Evolutionary conservation across 2,113 vertebrate genomes (phyloP).

Genomic region (Eurypyga helias): DNA sequence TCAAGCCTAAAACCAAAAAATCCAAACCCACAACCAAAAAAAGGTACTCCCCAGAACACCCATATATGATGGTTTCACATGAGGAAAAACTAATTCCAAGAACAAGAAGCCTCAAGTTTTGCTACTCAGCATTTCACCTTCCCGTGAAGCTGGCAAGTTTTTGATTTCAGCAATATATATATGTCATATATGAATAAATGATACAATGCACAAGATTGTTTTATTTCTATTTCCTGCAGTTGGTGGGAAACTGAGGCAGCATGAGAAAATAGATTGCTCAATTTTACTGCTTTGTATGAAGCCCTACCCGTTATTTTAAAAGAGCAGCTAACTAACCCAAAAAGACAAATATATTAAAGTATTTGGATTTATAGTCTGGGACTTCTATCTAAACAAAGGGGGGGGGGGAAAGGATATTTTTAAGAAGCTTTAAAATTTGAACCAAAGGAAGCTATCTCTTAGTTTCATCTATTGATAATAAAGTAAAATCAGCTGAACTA

Average conservation of each 20-base stretch:
- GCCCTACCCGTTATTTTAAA: not conserved
- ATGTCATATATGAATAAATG: not conserved
- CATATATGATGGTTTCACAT: not conserved
- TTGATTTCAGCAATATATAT: not conserved
- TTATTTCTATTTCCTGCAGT: not conserved
- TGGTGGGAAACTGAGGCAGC: not conserved
- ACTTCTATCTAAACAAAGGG: not conserved
- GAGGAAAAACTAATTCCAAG: not conserved
- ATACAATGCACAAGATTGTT: not conserved
- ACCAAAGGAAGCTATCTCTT: not conserved
- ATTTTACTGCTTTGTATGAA: not conserved
- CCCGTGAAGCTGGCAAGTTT: not conserved
- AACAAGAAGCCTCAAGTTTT: not conserved
- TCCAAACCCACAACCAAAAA: accelerated
- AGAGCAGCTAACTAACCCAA: not conserved
- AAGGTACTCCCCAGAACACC: not conserved
- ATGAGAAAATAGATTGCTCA: not conserved
- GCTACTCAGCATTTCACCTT: not conserved
- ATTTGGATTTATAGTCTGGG: not conserved
- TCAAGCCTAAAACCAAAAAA: not conserved
- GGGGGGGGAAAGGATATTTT: not conserved
- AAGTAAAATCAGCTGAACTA: not conserved
- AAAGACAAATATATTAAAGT: not conserved
- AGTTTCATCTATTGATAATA: not conserved
- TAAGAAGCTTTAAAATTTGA: not conserved